phyloP scores from a whole-genome alignment of 2,888 invertebrate genomes.

The Palloptera scutellata region DNA sequence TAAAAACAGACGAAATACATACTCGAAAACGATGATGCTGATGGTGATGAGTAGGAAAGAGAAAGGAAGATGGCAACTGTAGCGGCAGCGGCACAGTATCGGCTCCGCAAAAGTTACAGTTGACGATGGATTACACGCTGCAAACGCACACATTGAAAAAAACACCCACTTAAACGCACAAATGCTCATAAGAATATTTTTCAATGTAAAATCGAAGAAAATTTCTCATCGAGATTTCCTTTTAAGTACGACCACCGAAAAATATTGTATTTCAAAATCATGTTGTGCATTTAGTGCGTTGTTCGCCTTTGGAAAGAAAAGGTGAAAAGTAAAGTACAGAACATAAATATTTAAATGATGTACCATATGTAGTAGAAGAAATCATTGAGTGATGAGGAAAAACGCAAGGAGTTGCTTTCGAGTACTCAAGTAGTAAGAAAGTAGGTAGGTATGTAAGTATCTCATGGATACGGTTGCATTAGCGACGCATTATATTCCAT shows the following conservation, averaged over 20 bases:
- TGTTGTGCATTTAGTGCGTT: too few species aligned
- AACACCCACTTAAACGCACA: conserved; percentile 21
- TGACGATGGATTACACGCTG: conserved; percentile 4
- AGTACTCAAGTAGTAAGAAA: too few species aligned
- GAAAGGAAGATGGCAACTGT: conserved; percentile 32
- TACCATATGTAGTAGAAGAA: too few species aligned
- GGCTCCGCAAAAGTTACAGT: background rate
- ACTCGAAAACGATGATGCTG: background rate
- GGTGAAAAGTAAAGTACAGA: background rate
- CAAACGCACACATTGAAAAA: background rate
- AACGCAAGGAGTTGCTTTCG: too few species aligned
- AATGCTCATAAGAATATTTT: background rate
- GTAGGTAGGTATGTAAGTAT: too few species aligned
- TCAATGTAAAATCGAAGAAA: background rate
- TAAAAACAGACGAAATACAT: conserved; percentile 17
- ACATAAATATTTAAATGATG: background rate
- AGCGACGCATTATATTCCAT: too few species aligned
- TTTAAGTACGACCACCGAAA: too few species aligned
- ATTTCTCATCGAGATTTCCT: background rate
- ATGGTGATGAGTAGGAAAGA: background rate
- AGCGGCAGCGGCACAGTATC: conserved; percentile 14
- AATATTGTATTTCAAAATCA: too few species aligned
- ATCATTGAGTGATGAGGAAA: too few species aligned
- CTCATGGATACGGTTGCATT: too few species aligned
- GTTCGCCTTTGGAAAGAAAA: background rate